Evolutionary conservation across 2,888 invertebrate species (phyloP).

Genomic region (Dicyrtomina minuta): DNA sequence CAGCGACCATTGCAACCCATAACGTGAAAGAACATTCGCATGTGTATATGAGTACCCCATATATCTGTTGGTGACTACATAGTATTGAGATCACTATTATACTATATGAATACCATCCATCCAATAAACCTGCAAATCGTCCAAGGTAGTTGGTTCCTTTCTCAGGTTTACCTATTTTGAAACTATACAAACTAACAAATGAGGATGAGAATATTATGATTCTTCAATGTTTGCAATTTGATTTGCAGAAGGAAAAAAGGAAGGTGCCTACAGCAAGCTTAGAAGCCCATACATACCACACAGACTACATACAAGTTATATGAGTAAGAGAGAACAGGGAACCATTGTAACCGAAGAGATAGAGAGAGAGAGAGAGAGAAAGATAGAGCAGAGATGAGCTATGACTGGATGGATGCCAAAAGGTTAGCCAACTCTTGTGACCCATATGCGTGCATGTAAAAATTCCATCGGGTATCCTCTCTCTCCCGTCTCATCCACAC

Average conservation of each 20-base stretch:
- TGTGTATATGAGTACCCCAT: no score
- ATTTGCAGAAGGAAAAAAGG: constrained; percentile 14
- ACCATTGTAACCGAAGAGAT: constrained; percentile 18
- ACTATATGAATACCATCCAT: no score
- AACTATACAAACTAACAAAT: no score
- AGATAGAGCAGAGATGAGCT: constrained; percentile 29
- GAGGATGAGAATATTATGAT: not conserved
- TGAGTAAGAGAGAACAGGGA: constrained; percentile 13
- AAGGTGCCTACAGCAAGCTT: not conserved
- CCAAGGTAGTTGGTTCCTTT: no score
- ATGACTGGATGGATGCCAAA: constrained; percentile 52
- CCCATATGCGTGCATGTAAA: constrained; percentile 53
- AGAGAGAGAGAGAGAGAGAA: constrained; percentile 2
- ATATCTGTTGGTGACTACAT: no score
- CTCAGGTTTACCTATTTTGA: no score
- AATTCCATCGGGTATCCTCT: constrained; percentile 32
- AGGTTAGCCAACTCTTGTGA: constrained; percentile 54
- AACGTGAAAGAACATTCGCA: no score
- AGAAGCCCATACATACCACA: not conserved
- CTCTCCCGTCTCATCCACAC: not conserved
- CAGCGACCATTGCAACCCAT: no score
- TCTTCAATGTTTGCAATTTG: constrained; percentile 11
- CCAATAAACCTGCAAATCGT: no score
- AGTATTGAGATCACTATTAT: no score
- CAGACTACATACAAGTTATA: not conserved